A percentile compares a stretch with the other conserved stretches of the same genome.
Conservation (phyloP, 2,888 invertebrate genomes). For the Ormyrus pomaceus region DNA sequence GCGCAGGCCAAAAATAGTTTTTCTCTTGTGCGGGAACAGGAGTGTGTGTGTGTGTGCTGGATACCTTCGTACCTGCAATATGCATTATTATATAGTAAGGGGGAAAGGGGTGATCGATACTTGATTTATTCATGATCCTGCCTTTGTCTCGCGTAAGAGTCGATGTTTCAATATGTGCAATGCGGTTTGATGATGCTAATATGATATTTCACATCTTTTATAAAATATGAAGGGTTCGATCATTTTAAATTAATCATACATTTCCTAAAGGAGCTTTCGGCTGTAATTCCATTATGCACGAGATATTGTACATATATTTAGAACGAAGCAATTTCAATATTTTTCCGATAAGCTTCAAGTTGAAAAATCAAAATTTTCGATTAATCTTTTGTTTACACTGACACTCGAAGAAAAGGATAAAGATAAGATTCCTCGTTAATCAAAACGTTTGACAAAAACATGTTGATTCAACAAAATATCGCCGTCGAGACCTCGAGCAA, state of each 20-base stretch:
- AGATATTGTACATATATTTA: conserved; percentile 21
- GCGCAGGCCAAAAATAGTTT: neutral
- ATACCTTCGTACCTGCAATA: neutral
- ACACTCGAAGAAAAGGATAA: too few species aligned
- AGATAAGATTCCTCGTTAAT: too few species aligned
- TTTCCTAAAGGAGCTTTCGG: conserved; percentile 7
- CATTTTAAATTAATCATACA: conserved; percentile 35
- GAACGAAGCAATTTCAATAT: too few species aligned
- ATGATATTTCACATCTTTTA: conserved; percentile 24
- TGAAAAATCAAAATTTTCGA: too few species aligned
- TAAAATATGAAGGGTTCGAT: conserved; percentile 18
- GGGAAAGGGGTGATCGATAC: conserved; percentile 37
- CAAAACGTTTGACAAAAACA: too few species aligned
- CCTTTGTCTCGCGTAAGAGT: conserved; percentile 8
- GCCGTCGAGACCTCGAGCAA: too few species aligned
- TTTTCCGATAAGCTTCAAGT: too few species aligned
- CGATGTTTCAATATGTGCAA: conserved; percentile 25
- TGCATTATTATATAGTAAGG: conserved; percentile 35
- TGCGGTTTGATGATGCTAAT: conserved; percentile 22
- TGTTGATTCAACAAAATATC: too few species aligned
- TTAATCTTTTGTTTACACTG: too few species aligned
- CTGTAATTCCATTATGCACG: conserved; percentile 33
- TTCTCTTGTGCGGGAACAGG: neutral
- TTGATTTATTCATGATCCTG: conserved; percentile 28
- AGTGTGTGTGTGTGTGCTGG: neutral